These are phyloP conservation scores for Cephalopachus bancanus DNA, from an alignment of 2,797 vertebrate species.

Conservation along the genomic window DNA sequence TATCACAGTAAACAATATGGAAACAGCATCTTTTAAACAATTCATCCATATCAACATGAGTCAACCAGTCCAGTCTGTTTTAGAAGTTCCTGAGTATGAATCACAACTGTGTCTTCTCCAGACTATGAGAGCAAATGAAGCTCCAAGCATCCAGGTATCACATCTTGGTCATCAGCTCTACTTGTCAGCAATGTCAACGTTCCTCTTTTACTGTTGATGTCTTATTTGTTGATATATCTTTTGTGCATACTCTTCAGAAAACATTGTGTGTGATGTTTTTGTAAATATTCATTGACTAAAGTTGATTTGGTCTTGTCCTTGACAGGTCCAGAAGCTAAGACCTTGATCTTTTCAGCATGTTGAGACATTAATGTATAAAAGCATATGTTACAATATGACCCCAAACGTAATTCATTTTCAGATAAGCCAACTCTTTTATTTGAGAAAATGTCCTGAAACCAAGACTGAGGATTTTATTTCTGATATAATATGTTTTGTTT, in stretches of 20 bases:
- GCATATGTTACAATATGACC: background rate
- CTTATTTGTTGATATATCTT: background rate
- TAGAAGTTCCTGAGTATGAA: background rate
- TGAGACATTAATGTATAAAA: background rate
- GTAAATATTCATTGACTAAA: background rate
- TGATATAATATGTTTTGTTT: background rate
- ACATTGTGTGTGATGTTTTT: background rate
- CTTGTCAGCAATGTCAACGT: background rate
- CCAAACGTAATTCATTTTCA: background rate
- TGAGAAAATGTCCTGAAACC: constrained; percentile 23
- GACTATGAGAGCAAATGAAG: background rate
- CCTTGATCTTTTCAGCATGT: background rate
- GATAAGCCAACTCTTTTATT: background rate
- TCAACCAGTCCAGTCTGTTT: background rate
- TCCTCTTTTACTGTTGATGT: background rate
- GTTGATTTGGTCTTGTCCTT: background rate
- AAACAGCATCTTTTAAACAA: background rate
- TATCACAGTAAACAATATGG: background rate
- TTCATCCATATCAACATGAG: background rate
- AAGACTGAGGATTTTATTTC: background rate
- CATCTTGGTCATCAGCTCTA: background rate
- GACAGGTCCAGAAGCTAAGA: background rate
- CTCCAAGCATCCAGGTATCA: background rate
- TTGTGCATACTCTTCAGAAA: background rate
- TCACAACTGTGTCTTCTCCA: background rate